Evolutionary conservation across 2,888 invertebrate species (phyloP), one percentile per base, ranked within the genome.

Genomic region (Amblyjoppa fuscipennis): DNA sequence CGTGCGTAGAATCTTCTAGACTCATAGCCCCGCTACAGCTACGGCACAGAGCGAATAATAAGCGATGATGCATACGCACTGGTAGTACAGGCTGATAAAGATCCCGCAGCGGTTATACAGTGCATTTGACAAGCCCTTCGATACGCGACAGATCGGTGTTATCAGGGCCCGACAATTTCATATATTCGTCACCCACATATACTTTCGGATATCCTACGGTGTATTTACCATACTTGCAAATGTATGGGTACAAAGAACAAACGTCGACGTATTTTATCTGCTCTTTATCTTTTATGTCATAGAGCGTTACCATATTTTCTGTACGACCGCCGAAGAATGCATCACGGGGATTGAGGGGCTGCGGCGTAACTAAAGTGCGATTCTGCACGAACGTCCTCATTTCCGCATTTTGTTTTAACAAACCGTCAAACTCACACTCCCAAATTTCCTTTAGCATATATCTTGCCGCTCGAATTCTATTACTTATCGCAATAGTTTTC

Each of bases 11-110:
- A 0, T 87, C 49, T 11, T 3, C 84, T 51, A 89, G 84, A 61
- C 86, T 81, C 59, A 89, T 59, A 28, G 71, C 85, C 28, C 92
- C 31, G 31, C 31, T 31, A 31, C 31, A 31, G 2, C 31, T 31
- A 31, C 31, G 31, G 5, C 31, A 31, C 90, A 94, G 82, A 1
- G 90, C 84, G 87, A 94, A 94, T 85, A 92, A 89, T 20, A 94
- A 79, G 80, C 91, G 90, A 0, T 87, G 87, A 64, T n/a, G n/a
- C n/a, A n/a, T n/a, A n/a, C n/a, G n/a, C n/a, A n/a, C n/a, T n/a
- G n/a, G n/a, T n/a, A n/a, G n/a, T n/a, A n/a, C n/a, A n/a, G n/a
- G n/a, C n/a, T n/a, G n/a, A n/a, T n/a, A n/a, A n/a, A n/a, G n/a
- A n/a, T n/a, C n/a, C n/a, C n/a, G n/a, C n/a, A n/a, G n/a, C n/a